Base-by-base conservation (phyloP, 1,140 invertebrate genomes). In the Limonius californicus region DNA sequence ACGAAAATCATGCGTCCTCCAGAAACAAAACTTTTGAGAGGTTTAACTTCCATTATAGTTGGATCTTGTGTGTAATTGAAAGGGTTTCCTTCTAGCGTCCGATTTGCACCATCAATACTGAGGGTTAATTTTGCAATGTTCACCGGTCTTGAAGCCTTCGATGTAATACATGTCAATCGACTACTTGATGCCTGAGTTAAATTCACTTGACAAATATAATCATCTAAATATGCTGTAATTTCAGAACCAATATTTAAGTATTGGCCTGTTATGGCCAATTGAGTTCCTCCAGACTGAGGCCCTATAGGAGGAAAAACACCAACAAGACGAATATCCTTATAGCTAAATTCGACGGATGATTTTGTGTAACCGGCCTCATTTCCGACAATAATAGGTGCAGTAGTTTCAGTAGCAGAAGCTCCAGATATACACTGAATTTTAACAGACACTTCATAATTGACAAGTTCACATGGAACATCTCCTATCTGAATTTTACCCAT, bases 1-100 rank as follows among this genome's bases (percentile, higher is more conserved):
- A 98, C 91, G 35, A 90, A 94, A 30, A 99, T 88, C 81, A 94
- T 90, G 59, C 94, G 84, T 8, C 97, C 97, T 61, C 97, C 97
- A 68, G 93, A 94, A 3, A 85, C 87, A 79, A 94, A 94, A 76
- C 91, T 94, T 64, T 86, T 87, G 12, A 94, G 70, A 4, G 92
- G 92, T 78, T 95, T 95, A 27, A 94, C 93, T 79, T 94, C 91
- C 84, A 92, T 89, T 56, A 98, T 91, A 0, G 88, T 91, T n/a
- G 95, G 95, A 80, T 98, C 94, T 59, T 87, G 84, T 20, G 91
- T 94, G 72, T 95, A 98, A 68, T 89, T 90, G 71, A 91, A 98
- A 14, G 94, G 86, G 71, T 83, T 82, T 8, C 83, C 80, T 21
- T 78, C 74, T 19, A 92, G 77, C 1, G 88, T 88, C 55, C 89